Conservation (phyloP, 1,140 invertebrate species). For the Drosophila nigromelanica region DNA sequence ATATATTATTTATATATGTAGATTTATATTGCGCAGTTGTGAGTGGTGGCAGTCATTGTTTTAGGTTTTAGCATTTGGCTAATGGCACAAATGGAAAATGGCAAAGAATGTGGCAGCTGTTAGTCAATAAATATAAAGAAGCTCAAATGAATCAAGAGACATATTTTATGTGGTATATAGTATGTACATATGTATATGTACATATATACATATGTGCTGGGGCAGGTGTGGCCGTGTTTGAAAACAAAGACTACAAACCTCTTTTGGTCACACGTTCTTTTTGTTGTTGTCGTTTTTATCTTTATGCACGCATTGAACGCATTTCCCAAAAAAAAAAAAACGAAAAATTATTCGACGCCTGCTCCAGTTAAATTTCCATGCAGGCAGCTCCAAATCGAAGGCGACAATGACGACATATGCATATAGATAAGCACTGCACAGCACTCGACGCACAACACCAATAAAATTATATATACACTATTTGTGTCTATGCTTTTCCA, state of each 20-base stretch:
- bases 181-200: not conserved
- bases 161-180: not conserved
- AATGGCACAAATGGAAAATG: constrained; percentile 48
- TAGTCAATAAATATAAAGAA: constrained; percentile 32
- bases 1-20: constrained; percentile 12
- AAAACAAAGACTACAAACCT: constrained; percentile 38
- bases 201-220: not conserved
- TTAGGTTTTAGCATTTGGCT: constrained; percentile 21
- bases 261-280: constrained; percentile 10
- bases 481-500: constrained; percentile 69
- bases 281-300: constrained; percentile 27
- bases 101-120: constrained; percentile 49
- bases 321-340: constrained; percentile 10
- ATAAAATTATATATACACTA: constrained; percentile 45
- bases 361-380: constrained; percentile 43
- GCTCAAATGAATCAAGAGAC: constrained; percentile 19
- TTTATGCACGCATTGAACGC: constrained; percentile 9
- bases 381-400: constrained; percentile 37
- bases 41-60: constrained; percentile 35
- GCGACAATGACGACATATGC: constrained; percentile 62
- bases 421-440: constrained; percentile 49
- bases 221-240: constrained; percentile 32
- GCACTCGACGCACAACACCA: constrained; percentile 35
- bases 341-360: constrained; percentile 25
- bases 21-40: constrained; percentile 39